phyloP scores from a whole-genome alignment of 2,888 invertebrate genomes.

The Mythimna loreyi region DNA sequence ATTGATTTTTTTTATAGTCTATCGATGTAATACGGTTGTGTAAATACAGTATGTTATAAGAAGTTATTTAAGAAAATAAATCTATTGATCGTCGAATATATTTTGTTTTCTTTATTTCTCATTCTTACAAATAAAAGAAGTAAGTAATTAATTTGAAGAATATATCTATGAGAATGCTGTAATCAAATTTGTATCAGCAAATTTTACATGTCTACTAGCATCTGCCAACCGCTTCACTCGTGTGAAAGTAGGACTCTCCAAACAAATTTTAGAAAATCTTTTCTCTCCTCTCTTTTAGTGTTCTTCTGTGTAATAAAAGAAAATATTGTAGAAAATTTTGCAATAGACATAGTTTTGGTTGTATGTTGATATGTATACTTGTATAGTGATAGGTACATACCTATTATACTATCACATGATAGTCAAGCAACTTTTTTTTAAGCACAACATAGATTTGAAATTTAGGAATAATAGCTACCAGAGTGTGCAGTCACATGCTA shows the following conservation, averaged over 20 bases:
- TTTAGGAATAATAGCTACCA: not conserved
- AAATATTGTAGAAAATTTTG: too few species aligned
- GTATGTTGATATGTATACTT: too few species aligned
- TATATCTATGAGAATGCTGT: not conserved
- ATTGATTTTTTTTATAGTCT: conserved; percentile 66
- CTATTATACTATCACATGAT: too few species aligned
- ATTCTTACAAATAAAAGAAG: not conserved
- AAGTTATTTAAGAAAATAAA: conserved; percentile 83
- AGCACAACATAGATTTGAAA: not conserved
- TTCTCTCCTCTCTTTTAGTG: too few species aligned
- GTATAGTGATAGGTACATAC: too few species aligned
- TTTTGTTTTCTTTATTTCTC: conserved; percentile 39
- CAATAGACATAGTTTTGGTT: too few species aligned
- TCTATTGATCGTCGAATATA: conserved; percentile 79
- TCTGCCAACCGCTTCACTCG: too few species aligned
- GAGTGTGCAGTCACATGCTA: not conserved
- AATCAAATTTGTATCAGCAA: not conserved
- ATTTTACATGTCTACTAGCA: too few species aligned
- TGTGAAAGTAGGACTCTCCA: too few species aligned
- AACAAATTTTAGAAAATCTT: too few species aligned
- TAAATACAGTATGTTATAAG: conserved; percentile 79
- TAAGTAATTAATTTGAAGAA: not conserved
- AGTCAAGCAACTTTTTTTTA: too few species aligned
- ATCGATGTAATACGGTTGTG: conserved; percentile 77
- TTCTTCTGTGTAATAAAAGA: too few species aligned